Base-by-base conservation (phyloP, 2,797 vertebrate species). In the Distichodus sexfasciatus region DNA sequence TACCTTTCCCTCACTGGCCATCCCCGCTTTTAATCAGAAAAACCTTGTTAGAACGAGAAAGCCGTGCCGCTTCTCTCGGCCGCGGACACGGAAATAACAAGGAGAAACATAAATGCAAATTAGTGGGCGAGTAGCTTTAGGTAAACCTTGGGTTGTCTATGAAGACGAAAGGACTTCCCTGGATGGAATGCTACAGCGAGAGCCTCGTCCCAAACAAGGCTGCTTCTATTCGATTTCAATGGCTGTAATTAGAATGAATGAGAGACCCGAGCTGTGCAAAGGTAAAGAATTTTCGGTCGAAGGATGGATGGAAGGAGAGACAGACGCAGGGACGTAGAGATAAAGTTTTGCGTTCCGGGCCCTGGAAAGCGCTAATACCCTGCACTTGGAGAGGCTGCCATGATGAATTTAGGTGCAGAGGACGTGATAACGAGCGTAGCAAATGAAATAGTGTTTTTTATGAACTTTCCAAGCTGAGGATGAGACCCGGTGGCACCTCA, bases 211-310 rank as follows among this genome's bases (percentile, higher is more conserved):
- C 87, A 89, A 90, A 90, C 90, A 91, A 89, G 86, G 84, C 82
- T 66, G 81, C 84, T 84, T 87, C 88, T 89, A 88, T 91, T 81
- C 88, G 83, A 85, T 85, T 89, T 89, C 88, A 87, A 85, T 89
- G 87, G 88, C 84, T 85, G 87, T 89, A 90, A 90, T 91, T 89
- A 89, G 85, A 88, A 90, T 90, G 87, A 91, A 90, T 88, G 89
- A 88, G 88, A 82, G 79, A 58, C 75, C 74, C 80, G 79, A 77
- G 50, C 21, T 26, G 83, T 64, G 81, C 80, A 79, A 78, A 84
- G 78, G 75, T 74, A 80, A 69, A 81, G 82, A 81, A 76, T 82
- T 81, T 78, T 82, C 72, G 66, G 78, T 74, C 79, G 84, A 85
- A 85, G 84, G 81, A 87, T 83, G 84, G 84, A 85, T 88, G 87